A percentile compares a stretch with the other conserved stretches of the same genome.
Evolutionary conservation across 1,140 invertebrate species (phyloP).

Genomic region (Parasteatoda tepidariorum): DNA sequence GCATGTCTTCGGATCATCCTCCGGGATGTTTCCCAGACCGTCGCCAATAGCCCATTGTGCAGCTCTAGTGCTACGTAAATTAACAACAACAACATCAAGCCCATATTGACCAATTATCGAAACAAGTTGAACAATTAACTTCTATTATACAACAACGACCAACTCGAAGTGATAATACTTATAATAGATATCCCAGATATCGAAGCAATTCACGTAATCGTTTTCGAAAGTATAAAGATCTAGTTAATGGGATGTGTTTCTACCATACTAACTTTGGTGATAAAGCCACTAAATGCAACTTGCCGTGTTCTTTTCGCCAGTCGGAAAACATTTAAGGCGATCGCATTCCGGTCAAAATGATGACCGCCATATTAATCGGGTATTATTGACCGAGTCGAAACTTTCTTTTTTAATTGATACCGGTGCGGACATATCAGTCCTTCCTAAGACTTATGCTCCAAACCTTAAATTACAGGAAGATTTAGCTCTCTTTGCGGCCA

Average conservation of each 20-base stretch:
- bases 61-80: no score
- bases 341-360: background rate
- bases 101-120: no score
- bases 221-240: background rate
- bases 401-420: slow-evolving; percentile 28
- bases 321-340: background rate
- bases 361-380: background rate
- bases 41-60: no score
- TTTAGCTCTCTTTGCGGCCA: slow-evolving; percentile 16
- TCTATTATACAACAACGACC: no score
- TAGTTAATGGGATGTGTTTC: slow-evolving; percentile 27
- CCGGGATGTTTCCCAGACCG: no score
- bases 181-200: background rate
- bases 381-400: slow-evolving; percentile 1
- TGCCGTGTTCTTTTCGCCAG: background rate
- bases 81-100: no score
- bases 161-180: background rate
- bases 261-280: slow-evolving; percentile 50
- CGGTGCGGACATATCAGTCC: background rate
- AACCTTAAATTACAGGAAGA: background rate
- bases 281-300: slow-evolving; percentile 28
- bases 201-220: background rate
- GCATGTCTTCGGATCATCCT: no score
- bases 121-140: no score
- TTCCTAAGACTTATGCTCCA: background rate